Evolutionary conservation across 2,797 vertebrate species (phyloP), one percentile per base, ranked within the genome.

Genomic region (Coilia nasus): DNA sequence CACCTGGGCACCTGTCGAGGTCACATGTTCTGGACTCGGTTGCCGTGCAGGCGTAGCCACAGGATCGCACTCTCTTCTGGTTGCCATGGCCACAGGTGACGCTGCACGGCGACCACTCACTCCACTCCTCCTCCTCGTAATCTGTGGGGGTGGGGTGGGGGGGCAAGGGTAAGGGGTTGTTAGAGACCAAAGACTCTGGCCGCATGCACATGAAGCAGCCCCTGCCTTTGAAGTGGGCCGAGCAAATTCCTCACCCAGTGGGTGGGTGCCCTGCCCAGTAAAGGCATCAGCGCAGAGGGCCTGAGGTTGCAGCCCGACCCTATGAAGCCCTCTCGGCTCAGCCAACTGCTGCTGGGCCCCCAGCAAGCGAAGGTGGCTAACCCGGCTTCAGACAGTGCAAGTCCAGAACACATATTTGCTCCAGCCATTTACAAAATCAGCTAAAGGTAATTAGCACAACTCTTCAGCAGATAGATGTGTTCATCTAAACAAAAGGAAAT

Each of bases 91-190:
- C 93, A 81, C 96, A 96, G 28, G 94, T 96, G 82, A 91, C 91
- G 31, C 92, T 95, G 90, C 96, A 97, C 3, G 96, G 94, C 64
- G 96, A 96, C 96, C 96, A 97, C 0, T 89, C 86, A 59, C 95
- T 96, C 96, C 96, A 97, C 23, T 96, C 95, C 81, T 95, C 95
- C 82, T 93, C 93, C 88, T 95, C 95, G 81, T 93, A 94, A 86
- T 96, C 96, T 97, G 87, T 47, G 80, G 14, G 9, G 50, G 50
- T 9, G 19, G 2, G 46, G 44, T 5, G 12, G 56, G 56, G 35
- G 62, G 67, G 56, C 60, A 78, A 71, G 59, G 44, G 47, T 54
- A 7, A 54, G 50, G 7, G 50, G 50, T 54, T 9, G 50, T 54
- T 54, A 14, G 50, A 54, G 50, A 54, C 50, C 67, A 75, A 15